phyloP scores from a whole-genome alignment of 2,113 vertebrate species.

The Ursus arctos region DNA sequence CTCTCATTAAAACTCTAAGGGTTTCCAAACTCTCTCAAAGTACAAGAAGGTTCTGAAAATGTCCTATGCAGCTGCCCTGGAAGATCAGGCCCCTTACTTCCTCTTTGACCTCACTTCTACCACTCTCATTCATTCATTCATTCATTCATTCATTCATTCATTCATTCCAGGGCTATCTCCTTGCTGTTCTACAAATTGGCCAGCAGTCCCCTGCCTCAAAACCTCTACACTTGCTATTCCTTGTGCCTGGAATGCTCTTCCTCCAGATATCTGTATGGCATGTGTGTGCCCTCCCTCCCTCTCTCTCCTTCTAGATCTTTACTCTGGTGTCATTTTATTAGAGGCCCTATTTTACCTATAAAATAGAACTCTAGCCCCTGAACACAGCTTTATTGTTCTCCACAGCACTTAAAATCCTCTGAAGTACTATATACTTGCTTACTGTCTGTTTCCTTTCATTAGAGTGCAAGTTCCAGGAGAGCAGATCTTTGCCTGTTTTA shows the following conservation, averaged over 20 bases:
- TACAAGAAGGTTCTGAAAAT: neutral
- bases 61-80: neutral
- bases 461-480: neutral
- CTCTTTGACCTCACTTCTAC: neutral
- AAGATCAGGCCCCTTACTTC: neutral
- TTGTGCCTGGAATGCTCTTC: neutral
- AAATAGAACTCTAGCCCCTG: neutral
- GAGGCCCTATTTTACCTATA: neutral
- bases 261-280: neutral
- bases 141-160: neutral
- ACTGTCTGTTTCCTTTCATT: neutral
- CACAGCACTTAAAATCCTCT: neutral
- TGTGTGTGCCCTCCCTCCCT: neutral
- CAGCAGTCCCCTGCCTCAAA: neutral
- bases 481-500: neutral
- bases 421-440: neutral
- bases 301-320: neutral
- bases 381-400: neutral
- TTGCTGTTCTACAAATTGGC: neutral
- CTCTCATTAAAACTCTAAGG: neutral
- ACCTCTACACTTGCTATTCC: neutral
- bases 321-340: neutral
- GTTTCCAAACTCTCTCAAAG: neutral
- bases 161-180: neutral
- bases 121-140: neutral